A percentile compares a stretch with the other conserved stretches of the same genome.
These are phyloP conservation scores for Melanotaenia parkinsoni DNA, from an alignment of 2,797 vertebrate genomes.

Conservation along the genomic window DNA sequence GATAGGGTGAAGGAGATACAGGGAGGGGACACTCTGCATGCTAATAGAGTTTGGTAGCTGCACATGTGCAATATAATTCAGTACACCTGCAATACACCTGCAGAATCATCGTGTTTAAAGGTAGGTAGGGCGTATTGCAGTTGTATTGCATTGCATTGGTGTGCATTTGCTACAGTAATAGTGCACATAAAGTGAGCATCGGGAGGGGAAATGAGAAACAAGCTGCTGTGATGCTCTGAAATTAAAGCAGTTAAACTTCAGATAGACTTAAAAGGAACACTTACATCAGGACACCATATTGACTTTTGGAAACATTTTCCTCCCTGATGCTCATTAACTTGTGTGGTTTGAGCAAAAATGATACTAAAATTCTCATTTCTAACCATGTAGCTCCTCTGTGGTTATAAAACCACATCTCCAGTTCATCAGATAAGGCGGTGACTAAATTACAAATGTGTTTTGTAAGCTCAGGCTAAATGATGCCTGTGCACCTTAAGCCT, in stretches of 20 bases:
- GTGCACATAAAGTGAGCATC: conserved; percentile 35
- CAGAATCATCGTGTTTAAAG: not conserved
- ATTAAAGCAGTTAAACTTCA: not conserved
- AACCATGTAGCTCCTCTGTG: conserved; percentile 29
- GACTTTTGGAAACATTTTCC: conserved; percentile 11
- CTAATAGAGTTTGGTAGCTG: conserved; percentile 17
- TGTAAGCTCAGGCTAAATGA: conserved; percentile 8
- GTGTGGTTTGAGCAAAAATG: conserved; percentile 7
- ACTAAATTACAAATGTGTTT: conserved; percentile 2
- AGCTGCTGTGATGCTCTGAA: conserved; percentile 5
- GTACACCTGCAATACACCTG: conserved; percentile 18
- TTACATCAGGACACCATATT: not conserved
- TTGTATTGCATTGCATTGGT: conserved; percentile 4
- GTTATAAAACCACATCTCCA: conserved; percentile 22
- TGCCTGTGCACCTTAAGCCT: conserved; percentile 23
- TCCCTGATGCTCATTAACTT: conserved; percentile 35
- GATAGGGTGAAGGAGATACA: conserved; percentile 10
- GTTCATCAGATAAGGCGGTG: conserved; percentile 11
- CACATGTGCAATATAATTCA: conserved; percentile 9
- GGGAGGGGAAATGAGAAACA: conserved; percentile 13
- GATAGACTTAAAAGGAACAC: not conserved
- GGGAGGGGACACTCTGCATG: conserved; percentile 59
- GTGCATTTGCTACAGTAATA: not conserved
- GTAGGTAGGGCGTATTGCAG: conserved; percentile 4
- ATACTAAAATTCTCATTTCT: conserved; percentile 53